phyloP scores from a whole-genome alignment of 2,888 invertebrate genomes.

The Syrista parreyssii region DNA sequence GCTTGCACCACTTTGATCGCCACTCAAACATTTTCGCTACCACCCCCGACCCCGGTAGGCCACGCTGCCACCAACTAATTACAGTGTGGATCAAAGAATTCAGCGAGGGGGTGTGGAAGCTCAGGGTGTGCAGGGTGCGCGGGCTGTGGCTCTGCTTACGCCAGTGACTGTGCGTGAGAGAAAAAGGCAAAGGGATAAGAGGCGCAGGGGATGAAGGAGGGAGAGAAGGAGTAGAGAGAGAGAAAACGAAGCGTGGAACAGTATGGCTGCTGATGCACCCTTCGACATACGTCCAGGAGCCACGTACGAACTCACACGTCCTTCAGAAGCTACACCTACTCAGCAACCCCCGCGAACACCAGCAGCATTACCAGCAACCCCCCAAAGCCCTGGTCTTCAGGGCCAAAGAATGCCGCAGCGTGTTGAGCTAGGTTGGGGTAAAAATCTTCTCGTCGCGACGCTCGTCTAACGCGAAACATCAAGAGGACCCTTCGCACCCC shows the following conservation, averaged over 20 bases:
- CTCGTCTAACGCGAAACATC: slow-evolving; percentile 6
- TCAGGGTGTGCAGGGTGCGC: background rate
- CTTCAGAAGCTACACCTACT: slow-evolving; percentile 7
- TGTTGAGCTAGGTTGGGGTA: slow-evolving; percentile 6
- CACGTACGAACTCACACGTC: background rate
- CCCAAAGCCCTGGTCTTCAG: background rate
- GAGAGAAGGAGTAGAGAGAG: slow-evolving; percentile 33
- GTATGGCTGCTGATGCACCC: background rate
- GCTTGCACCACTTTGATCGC: slow-evolving; percentile 59
- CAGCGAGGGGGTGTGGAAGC: slow-evolving; percentile 45
- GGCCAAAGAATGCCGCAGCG: slow-evolving; percentile 10
- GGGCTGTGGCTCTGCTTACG: background rate
- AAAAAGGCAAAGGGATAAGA: slow-evolving; percentile 23
- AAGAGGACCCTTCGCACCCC: slow-evolving; percentile 2
- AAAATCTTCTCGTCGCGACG: slow-evolving; percentile 5
- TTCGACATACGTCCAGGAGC: background rate
- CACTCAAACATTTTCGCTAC: slow-evolving; percentile 62
- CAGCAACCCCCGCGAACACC: background rate
- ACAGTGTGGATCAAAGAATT: slow-evolving; percentile 64
- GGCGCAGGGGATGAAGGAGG: slow-evolving; percentile 18
- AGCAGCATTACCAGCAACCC: background rate
- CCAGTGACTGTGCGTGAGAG: slow-evolving; percentile 15
- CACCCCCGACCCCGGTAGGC: slow-evolving; percentile 31
- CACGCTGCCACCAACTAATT: slow-evolving; percentile 59
- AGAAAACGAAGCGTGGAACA: slow-evolving; percentile 20